Percentiles rank a stretch among this genome's conserved stretches.
Evolutionary conservation across 2,113 vertebrate genomes (phyloP).

Genomic region (Eudyptes chrysolophus): DNA sequence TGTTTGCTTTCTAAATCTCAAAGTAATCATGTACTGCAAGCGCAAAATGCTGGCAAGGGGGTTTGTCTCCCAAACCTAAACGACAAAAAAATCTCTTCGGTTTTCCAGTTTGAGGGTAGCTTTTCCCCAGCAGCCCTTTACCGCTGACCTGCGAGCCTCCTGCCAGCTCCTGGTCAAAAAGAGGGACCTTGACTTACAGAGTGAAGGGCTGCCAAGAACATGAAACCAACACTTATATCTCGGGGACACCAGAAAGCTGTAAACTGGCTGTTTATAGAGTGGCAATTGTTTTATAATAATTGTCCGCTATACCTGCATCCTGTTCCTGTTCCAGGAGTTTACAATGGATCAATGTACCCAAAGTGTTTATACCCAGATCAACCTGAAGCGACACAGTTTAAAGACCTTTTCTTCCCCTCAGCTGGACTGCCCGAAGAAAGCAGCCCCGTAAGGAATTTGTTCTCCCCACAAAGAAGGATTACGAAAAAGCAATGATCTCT

Average conservation of each 20-base stretch:
- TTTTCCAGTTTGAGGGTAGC: background rate
- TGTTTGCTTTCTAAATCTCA: slow-evolving; percentile 35
- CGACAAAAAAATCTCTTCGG: background rate
- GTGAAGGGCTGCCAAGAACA: slow-evolving; percentile 37
- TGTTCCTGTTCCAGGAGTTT: slow-evolving; percentile 61
- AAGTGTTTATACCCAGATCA: slow-evolving; percentile 12
- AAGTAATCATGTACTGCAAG: background rate
- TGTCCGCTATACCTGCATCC: slow-evolving; percentile 50
- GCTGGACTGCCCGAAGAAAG: background rate
- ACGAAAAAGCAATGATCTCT: background rate
- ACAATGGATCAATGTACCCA: slow-evolving; percentile 48
- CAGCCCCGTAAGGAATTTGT: background rate
- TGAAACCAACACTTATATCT: slow-evolving; percentile 34
- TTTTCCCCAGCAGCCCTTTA: background rate
- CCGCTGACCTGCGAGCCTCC: background rate
- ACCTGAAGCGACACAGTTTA: background rate
- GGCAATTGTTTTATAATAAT: slow-evolving; percentile 50
- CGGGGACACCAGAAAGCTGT: slow-evolving; percentile 8
- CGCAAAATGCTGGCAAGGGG: background rate
- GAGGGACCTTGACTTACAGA: background rate
- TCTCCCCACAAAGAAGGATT: background rate
- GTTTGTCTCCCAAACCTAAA: background rate
- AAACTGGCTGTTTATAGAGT: slow-evolving; percentile 34
- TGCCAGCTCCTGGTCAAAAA: background rate
- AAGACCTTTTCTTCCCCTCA: background rate